These are phyloP conservation scores for Acanthis flammea DNA, from an alignment of 2,797 vertebrate genomes.

Conservation along the genomic window DNA sequence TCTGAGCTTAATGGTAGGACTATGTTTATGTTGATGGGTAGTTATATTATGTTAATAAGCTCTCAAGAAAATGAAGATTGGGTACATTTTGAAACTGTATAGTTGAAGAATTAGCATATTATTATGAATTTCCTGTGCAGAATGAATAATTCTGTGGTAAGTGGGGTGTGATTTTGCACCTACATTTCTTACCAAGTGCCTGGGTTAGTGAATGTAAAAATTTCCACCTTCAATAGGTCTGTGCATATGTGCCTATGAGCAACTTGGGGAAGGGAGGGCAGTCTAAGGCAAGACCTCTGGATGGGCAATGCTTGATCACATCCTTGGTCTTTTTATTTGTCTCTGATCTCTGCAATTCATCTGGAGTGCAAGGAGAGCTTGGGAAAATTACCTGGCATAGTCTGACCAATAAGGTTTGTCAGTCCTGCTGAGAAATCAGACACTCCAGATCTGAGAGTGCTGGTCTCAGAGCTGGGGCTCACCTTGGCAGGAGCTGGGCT, in stretches of 20 bases:
- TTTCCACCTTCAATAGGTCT: not conserved
- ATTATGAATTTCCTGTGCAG: not conserved
- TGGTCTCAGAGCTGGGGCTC: not conserved
- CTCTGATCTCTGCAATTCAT: not conserved
- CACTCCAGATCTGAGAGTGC: rapidly evolving
- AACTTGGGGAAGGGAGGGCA: rapidly evolving
- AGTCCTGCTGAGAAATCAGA: not conserved
- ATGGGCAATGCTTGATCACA: not conserved
- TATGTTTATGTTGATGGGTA: not conserved
- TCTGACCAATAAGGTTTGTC: not conserved
- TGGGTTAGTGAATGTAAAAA: not conserved
- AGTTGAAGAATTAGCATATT: not conserved
- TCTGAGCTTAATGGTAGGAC: not conserved
- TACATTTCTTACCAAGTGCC: not conserved
- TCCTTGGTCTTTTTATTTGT: not conserved
- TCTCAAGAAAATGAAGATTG: not conserved
- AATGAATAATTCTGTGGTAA: not conserved
- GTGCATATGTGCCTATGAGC: not conserved
- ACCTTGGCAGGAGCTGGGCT: not conserved
- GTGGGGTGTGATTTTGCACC: not conserved
- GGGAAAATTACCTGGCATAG: not conserved
- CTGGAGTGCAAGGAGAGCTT: not conserved
- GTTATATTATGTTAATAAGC: not conserved
- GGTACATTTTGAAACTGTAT: not conserved
- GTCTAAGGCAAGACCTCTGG: not conserved